phyloP scores from a whole-genome alignment of 2,888 invertebrate species.

The Dasypolia templi region DNA sequence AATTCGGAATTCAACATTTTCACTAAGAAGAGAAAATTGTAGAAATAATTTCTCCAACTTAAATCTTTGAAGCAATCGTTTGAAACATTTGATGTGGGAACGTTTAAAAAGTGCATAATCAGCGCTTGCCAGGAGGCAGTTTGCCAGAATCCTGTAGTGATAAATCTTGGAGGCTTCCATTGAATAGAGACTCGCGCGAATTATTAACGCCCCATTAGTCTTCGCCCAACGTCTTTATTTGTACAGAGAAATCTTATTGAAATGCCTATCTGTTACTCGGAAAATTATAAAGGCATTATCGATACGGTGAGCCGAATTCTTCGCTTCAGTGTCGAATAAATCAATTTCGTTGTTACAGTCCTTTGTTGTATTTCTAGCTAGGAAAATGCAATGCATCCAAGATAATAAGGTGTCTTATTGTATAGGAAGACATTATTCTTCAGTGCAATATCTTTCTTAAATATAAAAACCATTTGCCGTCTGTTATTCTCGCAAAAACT shows the following conservation, averaged over 20 bases:
- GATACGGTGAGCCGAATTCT: constrained; percentile 63
- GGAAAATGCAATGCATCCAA: constrained; percentile 62
- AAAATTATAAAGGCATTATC: constrained; percentile 78
- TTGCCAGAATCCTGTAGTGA: constrained; percentile 88
- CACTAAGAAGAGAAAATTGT: not conserved
- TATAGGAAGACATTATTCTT: constrained; percentile 15
- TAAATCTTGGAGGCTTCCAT: constrained; percentile 87
- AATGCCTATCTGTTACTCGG: constrained; percentile 74
- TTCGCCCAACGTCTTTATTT: constrained; percentile 86
- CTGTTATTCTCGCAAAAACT: too few species aligned
- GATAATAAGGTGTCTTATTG: constrained; percentile 29
- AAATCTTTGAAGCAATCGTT: constrained; percentile 72
- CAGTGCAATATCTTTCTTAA: not conserved
- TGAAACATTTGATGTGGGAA: constrained; percentile 68
- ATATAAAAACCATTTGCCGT: too few species aligned
- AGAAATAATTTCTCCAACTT: constrained; percentile 42
- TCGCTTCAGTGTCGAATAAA: constrained; percentile 66
- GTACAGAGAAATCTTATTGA: constrained; percentile 80
- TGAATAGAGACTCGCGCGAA: constrained; percentile 87
- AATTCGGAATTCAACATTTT: constrained; percentile 4
- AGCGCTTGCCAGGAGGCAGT: constrained; percentile 87
- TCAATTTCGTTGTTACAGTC: constrained; percentile 69
- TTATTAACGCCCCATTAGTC: constrained; percentile 89
- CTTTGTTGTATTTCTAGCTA: constrained; percentile 62
- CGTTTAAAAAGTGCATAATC: constrained; percentile 85